These are phyloP conservation scores for Yponomeuta plumbellus DNA, from an alignment of 2,888 invertebrate species.

Conservation along the genomic window DNA sequence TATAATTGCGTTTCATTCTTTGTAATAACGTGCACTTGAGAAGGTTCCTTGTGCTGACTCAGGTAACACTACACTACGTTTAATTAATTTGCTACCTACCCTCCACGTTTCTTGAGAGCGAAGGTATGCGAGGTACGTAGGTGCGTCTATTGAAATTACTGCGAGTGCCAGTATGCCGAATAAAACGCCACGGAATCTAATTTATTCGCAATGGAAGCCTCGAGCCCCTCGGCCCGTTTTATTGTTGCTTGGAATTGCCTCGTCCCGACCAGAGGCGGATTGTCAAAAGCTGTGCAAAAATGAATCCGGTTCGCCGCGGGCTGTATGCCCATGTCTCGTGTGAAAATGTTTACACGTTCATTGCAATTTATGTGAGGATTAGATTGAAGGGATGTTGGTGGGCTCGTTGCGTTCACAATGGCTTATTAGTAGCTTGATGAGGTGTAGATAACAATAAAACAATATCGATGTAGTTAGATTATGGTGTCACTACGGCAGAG, in stretches of 20 bases:
- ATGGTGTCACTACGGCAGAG: too few relatives aligned
- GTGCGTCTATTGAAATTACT: slow-evolving; percentile 2
- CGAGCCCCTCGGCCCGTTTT: slow-evolving; percentile 16
- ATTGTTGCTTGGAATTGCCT: slow-evolving; percentile 34
- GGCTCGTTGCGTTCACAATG: too few relatives aligned
- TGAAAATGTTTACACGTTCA: neutral
- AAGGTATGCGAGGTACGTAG: neutral
- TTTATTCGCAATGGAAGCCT: slow-evolving; percentile 15
- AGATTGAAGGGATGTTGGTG: neutral
- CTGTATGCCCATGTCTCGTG: neutral
- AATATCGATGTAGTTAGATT: too few relatives aligned
- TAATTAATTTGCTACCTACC: neutral
- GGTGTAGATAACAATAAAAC: too few relatives aligned
- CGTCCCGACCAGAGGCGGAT: slow-evolving; percentile 23
- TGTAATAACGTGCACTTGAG: neutral
- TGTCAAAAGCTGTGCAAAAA: slow-evolving; percentile 8
- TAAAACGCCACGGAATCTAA: slow-evolving; percentile 15
- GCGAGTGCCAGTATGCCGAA: slow-evolving; percentile 10
- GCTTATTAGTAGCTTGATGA: too few relatives aligned
- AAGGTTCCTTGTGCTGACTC: neutral
- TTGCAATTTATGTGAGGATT: neutral
- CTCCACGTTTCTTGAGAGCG: neutral
- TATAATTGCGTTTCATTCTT: too few relatives aligned
- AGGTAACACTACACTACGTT: neutral
- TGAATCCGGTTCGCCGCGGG: neutral